Percentiles rank a stretch among this genome's conserved stretches.
Conservation (phyloP, 1,140 invertebrate genomes). For the Drosophila littoralis region DNA sequence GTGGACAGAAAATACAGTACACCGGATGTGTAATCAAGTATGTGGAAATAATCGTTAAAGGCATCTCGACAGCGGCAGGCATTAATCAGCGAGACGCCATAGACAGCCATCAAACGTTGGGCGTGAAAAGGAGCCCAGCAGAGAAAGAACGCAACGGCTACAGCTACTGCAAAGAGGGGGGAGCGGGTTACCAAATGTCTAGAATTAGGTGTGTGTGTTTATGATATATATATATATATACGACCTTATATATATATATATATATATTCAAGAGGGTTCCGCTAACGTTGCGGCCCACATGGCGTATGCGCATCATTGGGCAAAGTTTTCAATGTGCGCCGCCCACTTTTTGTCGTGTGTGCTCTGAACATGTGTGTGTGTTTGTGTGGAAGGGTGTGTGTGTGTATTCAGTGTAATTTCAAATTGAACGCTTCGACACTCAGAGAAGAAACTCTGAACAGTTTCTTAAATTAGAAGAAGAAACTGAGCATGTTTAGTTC, state of each 20-base stretch:
- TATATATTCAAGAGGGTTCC: no score
- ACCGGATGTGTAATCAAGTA: constrained; percentile 89
- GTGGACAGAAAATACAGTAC: constrained; percentile 90
- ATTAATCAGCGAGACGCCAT: constrained; percentile 85
- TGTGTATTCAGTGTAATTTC: constrained; percentile 44
- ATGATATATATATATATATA: no score
- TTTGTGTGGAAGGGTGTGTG: neutral
- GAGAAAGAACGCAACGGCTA: constrained; percentile 97
- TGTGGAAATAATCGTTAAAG: constrained; percentile 85
- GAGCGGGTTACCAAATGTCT: constrained; percentile 14
- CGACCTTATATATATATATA: no score
- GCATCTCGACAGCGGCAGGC: constrained; percentile 84
- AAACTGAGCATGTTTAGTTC: neutral
- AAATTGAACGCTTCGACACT: constrained; percentile 56
- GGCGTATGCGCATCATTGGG: constrained; percentile 43
- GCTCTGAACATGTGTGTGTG: neutral
- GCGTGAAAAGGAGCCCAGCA: constrained; percentile 98
- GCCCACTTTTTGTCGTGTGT: constrained; percentile 4
- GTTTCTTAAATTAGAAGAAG: neutral
- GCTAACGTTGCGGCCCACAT: constrained; percentile 27
- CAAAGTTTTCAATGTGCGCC: constrained; percentile 34
- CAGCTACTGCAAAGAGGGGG: constrained; percentile 90
- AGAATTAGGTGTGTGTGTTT: constrained; percentile 28
- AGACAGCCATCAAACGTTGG: constrained; percentile 91
- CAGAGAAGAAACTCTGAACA: neutral